Evolutionary conservation across 2,888 invertebrate genomes (phyloP).

Genomic region (Nemotelus nigrinus): DNA sequence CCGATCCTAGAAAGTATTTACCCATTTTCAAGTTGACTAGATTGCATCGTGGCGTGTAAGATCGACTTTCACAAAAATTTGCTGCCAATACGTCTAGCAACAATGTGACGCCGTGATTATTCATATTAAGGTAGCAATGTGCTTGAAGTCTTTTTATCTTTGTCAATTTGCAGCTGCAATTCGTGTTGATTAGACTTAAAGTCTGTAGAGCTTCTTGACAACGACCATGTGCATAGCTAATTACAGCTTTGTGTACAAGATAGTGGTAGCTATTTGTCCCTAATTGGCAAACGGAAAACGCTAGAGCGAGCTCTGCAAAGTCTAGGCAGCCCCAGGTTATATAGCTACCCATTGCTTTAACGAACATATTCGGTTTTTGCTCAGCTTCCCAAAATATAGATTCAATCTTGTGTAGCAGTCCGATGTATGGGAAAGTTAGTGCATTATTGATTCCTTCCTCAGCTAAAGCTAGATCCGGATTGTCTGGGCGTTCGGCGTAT

Average conservation of each 20-base stretch:
- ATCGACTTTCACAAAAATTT: background rate
- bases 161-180: background rate
- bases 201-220: constrained; percentile 32
- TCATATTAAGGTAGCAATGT: constrained; percentile 40
- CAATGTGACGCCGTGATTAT: constrained; percentile 26
- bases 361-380: background rate
- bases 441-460: constrained; percentile 21
- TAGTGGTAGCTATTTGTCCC: constrained; percentile 37
- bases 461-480: background rate
- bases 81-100: constrained; percentile 2
- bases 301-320: constrained; percentile 46
- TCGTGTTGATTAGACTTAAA: constrained; percentile 23
- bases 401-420: constrained; percentile 30
- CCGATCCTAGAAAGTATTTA: constrained; percentile 12
- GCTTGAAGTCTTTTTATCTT: constrained; percentile 30
- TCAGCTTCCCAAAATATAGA: constrained; percentile 37
- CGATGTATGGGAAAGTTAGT: background rate
- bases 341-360: constrained; percentile 33
- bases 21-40: constrained; percentile 42
- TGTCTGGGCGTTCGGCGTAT: background rate
- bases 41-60: constrained; percentile 1
- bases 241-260: constrained; percentile 39
- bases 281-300: constrained; percentile 20
- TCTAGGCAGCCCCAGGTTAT: constrained; percentile 44
- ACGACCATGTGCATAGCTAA: constrained; percentile 42